These are phyloP conservation scores for Sibirionetta formosa DNA, from an alignment of 2,797 vertebrate species.

Conservation along the genomic window DNA sequence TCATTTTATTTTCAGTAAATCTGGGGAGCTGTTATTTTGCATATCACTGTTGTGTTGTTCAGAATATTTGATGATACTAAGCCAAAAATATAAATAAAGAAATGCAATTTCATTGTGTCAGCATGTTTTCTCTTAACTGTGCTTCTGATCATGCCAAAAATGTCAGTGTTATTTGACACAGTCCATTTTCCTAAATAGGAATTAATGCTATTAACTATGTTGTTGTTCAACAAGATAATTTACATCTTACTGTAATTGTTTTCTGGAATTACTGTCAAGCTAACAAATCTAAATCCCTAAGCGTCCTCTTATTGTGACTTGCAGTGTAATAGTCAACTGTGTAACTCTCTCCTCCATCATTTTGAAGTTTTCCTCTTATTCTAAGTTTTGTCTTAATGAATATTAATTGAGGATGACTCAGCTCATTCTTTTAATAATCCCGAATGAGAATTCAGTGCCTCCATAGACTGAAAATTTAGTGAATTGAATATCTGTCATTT, in stretches of 20 bases:
- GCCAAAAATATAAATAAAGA: not conserved
- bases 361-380: not conserved
- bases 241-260: not conserved
- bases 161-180: not conserved
- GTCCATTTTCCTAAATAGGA: not conserved
- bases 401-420: not conserved
- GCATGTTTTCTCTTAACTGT: not conserved
- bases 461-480: not conserved
- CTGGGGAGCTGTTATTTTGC: rapidly evolving
- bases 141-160: not conserved
- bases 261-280: not conserved
- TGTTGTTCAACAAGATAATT: not conserved
- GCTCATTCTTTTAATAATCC: not conserved
- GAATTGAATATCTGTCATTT: not conserved
- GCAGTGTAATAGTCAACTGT: not conserved
- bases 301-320: rapidly evolving
- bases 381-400: not conserved
- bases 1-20: not conserved
- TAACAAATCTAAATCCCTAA: not conserved
- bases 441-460: not conserved
- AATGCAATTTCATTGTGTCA: not conserved
- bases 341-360: not conserved
- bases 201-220: not conserved
- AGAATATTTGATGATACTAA: not conserved
- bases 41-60: not conserved